Evolutionary conservation across 2,888 invertebrate species (phyloP), one percentile per base, ranked within the genome.

Genomic region (Drosophila neonasuta): DNA sequence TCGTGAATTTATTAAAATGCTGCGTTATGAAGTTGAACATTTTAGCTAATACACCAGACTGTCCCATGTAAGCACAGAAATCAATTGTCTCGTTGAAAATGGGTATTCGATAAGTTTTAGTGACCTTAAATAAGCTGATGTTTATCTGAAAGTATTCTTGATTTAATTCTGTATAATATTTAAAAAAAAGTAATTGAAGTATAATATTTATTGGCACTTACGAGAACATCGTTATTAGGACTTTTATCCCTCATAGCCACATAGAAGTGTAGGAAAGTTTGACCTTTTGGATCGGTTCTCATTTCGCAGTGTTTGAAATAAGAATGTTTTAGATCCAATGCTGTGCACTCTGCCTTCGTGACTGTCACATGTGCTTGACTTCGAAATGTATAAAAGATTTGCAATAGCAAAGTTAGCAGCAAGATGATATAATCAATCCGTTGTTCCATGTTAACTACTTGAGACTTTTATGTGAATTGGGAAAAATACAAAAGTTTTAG

Each of bases 271-370:
- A 79, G 8, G 13, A 6, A 24, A 1, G 60, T 60, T 6, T n/a
- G 36, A 1, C 56, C 64, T 3, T 56, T 30, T 13, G 42, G 17
- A 4, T 13, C 29, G 42, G 20, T 60, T 6, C 36, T 46, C 15
- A 79, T 41, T 54, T 67, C 52, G n/a, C 81, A 79, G 5, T 11
- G 48, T 2, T 63, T 55, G 6, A 81, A 68, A 17, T 39, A 44
- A 0, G n/a, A 11, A 11, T 73, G 71, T 1, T 50, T 29, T 1
- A 11, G 32, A 20, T 77, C 68, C 7, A 80, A 44, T 1, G 58
- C 29, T 6, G 24, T 54, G 5, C 80, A 77, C 5, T 68, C 57
- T 13, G 68, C 49, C 15, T 45, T 77, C 9, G 8, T n/a, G 3
- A 48, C 3, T 0, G 2, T 1, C 34, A 62, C 6, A 3, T 13